Evolutionary conservation across 2,113 vertebrate species (phyloP).

Genomic region (Meriones unguiculatus): DNA sequence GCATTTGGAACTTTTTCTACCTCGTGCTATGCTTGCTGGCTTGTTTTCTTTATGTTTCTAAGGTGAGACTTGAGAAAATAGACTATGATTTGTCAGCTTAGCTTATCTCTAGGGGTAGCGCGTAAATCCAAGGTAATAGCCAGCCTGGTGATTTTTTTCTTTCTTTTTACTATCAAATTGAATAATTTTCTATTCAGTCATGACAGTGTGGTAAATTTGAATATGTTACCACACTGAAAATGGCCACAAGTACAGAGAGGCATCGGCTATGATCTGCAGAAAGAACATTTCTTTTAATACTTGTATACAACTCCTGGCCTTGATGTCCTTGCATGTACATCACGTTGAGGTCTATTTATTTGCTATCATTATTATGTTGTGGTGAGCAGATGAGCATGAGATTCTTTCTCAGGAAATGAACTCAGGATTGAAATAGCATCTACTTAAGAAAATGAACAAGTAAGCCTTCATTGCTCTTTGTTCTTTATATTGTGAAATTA

Average conservation of each 20-base stretch:
- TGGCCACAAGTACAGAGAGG: neutral
- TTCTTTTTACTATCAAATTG: neutral
- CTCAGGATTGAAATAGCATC: neutral
- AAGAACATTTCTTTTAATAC: neutral
- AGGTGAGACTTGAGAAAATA: slow-evolving; percentile 4
- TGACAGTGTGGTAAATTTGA: neutral
- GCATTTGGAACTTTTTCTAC: neutral
- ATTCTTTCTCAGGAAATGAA: neutral
- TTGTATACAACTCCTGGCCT: neutral
- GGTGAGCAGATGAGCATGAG: neutral
- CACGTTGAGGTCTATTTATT: neutral
- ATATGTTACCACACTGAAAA: neutral
- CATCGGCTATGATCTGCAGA: neutral
- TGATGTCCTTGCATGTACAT: neutral
- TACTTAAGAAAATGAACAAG: neutral
- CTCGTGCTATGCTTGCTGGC: neutral
- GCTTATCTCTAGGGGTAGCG: neutral
- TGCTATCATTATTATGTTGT: neutral
- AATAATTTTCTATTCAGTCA: neutral
- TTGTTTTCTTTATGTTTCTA: neutral
- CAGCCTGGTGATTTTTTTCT: neutral
- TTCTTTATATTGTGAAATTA: neutral
- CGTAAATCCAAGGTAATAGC: neutral
- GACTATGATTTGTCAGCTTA: neutral
- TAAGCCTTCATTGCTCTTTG: neutral